phyloP scores from a whole-genome alignment of 2,797 vertebrate genomes.

The Champsocephalus gunnari region DNA sequence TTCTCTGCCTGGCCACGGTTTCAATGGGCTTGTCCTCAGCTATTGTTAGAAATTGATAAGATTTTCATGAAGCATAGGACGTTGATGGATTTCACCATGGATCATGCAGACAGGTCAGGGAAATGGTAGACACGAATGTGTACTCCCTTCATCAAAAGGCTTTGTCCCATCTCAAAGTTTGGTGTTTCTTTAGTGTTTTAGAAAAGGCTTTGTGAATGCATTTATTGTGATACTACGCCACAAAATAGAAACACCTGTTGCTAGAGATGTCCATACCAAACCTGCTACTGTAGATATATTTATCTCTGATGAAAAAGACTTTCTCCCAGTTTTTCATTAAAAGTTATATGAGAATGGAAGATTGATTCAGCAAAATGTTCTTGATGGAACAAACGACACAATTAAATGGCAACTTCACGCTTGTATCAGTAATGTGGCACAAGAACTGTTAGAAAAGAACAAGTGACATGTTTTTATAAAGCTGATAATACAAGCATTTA shows the following conservation, averaged over 20 bases:
- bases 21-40: constrained; percentile 63
- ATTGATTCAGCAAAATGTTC: constrained; percentile 4
- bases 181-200: constrained; percentile 21
- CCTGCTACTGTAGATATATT: neutral
- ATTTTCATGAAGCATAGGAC: constrained; percentile 83
- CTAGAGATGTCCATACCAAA: neutral
- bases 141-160: constrained; percentile 46
- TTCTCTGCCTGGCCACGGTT: constrained; percentile 63
- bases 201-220: neutral
- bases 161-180: constrained; percentile 22
- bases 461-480: neutral
- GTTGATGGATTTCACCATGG: constrained; percentile 80
- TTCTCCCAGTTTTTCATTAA: constrained; percentile 1
- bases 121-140: constrained; percentile 56
- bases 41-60: constrained; percentile 84
- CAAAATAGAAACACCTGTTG: neutral
- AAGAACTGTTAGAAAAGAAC: neutral
- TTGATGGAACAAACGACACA: neutral
- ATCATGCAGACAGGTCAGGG: constrained; percentile 74
- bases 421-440: neutral
- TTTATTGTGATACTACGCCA: neutral
- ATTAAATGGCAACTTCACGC: neutral
- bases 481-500: neutral
- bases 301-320: neutral
- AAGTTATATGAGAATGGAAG: neutral